A percentile compares a stretch with the other conserved stretches of the same genome.
phyloP scores from a whole-genome alignment of 2,797 vertebrate species.

The Enoplosus armatus region DNA sequence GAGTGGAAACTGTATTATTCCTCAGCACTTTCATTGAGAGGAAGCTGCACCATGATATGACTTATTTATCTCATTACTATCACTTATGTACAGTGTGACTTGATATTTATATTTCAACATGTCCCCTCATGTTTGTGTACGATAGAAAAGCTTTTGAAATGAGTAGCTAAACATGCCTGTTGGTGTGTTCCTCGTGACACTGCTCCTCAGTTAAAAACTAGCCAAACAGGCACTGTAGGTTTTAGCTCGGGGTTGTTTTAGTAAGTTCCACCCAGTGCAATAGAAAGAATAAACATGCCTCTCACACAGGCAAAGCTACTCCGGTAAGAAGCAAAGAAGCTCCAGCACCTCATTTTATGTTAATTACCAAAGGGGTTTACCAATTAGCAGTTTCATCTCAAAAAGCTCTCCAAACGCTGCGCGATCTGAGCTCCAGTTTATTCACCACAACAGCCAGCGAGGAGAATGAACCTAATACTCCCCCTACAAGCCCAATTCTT shows the following conservation, averaged over 20 bases:
- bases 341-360: not conserved
- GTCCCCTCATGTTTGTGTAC: slow-evolving; percentile 5
- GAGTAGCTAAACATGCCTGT: slow-evolving; percentile 15
- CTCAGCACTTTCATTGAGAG: slow-evolving; percentile 35
- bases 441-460: not conserved
- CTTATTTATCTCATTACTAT: slow-evolving; percentile 24
- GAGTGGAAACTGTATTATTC: slow-evolving; percentile 31
- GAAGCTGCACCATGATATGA: not conserved
- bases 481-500: slow-evolving; percentile 43
- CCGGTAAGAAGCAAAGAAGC: not conserved
- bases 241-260: slow-evolving; percentile 21
- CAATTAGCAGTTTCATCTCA: slow-evolving; percentile 4
- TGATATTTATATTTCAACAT: slow-evolving; percentile 16
- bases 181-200: slow-evolving; percentile 25
- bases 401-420: not conserved
- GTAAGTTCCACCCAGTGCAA: slow-evolving; percentile 11
- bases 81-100: not conserved
- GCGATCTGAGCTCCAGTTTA: not conserved
- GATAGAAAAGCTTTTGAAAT: not conserved
- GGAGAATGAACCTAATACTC: slow-evolving; percentile 54
- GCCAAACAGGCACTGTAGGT: slow-evolving; percentile 62
- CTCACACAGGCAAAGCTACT: not conserved
- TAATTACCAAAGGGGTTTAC: not conserved
- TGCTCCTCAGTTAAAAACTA: slow-evolving; percentile 46
- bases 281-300: not conserved